A percentile compares a stretch with the other conserved stretches of the same genome.
Conservation (phyloP, 92 coral and sea anemone species). For the Pocillopora grandis region DNA sequence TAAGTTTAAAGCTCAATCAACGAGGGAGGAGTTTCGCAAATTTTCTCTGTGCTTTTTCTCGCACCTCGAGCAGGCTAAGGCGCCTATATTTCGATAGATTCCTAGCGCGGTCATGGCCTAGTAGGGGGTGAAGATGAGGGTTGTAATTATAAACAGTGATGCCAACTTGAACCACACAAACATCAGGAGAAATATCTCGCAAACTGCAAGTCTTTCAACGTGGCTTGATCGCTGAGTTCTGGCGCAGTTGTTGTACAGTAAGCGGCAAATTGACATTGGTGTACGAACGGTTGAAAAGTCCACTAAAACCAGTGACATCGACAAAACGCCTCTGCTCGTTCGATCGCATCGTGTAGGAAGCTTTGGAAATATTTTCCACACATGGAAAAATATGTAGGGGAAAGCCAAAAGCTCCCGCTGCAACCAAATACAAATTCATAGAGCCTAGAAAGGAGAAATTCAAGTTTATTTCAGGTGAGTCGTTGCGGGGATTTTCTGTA, state of each 20-base stretch:
- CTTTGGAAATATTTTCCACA: too few relatives aligned
- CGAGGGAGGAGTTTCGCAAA: constrained; percentile 46
- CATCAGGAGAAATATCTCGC: constrained; percentile 82
- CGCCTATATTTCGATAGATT: constrained; percentile 71
- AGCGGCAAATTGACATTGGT: constrained; percentile 69
- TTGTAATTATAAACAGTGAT: constrained; percentile 74
- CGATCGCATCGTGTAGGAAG: constrained; percentile 50
- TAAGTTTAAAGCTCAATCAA: constrained; percentile 23
- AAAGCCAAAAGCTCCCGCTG: constrained; percentile 60
- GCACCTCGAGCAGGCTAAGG: constrained; percentile 62
- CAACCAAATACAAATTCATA: constrained; percentile 61
- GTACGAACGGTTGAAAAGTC: constrained; percentile 66
- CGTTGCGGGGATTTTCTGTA: neutral
- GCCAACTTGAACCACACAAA: constrained; percentile 81
- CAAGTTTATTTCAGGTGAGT: neutral
- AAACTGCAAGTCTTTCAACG: constrained; percentile 62
- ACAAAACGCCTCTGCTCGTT: constrained; percentile 66
- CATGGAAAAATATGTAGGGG: constrained; percentile 52
- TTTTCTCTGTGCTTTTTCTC: constrained; percentile 51
- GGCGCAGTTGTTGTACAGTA: constrained; percentile 45
- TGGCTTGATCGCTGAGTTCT: neutral
- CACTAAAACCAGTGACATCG: constrained; percentile 62
- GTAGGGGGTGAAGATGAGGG: constrained; percentile 78
- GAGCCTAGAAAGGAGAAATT: constrained; percentile 51
- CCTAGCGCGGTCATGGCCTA: constrained; percentile 59